Evolutionary conservation across 92 coral and sea anemone genomes (phyloP).

Genomic region (Chrysogorgia sp.): DNA sequence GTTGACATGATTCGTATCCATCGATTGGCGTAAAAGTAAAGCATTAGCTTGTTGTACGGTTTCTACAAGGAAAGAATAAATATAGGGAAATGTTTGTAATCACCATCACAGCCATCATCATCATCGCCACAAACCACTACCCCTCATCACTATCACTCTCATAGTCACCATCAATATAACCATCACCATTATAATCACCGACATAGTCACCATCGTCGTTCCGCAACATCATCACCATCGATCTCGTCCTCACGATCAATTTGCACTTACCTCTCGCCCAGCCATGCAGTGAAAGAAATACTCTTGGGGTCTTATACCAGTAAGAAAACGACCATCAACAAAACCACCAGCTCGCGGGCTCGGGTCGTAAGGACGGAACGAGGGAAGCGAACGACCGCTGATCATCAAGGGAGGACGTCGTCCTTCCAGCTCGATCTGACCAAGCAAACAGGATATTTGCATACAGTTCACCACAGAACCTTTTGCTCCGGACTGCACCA

Average conservation of each 20-base stretch:
- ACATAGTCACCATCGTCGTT: background rate
- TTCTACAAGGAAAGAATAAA: too few species aligned
- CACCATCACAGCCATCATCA: too few species aligned
- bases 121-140: background rate
- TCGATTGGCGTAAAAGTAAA: too few species aligned
- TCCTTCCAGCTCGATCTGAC: constrained; percentile 95
- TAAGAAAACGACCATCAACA: constrained; percentile 96
- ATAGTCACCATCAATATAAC: background rate
- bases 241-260: too few species aligned
- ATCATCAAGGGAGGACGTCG: constrained; percentile 97
- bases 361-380: constrained; percentile 91
- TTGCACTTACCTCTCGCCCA: constrained; percentile 84
- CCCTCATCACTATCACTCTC: background rate
- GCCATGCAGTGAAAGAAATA: constrained; percentile 99
- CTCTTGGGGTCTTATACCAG: constrained; percentile 97
- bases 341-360: constrained; percentile 98
- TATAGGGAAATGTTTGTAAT: too few species aligned
- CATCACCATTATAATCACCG: background rate
- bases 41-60: too few species aligned
- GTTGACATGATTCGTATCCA: too few species aligned
- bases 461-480: constrained; percentile 94
- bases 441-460: constrained; percentile 93
- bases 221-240: background rate
- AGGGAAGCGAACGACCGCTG: constrained; percentile 94
- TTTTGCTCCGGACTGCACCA: constrained; percentile 98